Conservation (phyloP, 2,797 vertebrate species). For the Crypturellus tataupa region DNA sequence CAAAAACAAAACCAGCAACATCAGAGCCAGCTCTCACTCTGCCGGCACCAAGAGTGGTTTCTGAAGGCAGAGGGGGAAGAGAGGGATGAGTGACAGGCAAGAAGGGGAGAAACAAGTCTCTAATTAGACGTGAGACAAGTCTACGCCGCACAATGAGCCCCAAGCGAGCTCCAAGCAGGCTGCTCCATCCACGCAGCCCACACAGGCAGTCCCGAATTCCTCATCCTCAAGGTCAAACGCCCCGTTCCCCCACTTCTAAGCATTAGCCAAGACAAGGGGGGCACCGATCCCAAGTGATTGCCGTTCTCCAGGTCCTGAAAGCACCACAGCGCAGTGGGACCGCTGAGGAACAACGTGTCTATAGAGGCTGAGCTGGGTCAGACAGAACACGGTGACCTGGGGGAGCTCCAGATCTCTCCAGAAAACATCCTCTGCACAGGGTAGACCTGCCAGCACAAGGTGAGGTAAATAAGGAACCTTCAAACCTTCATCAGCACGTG, state of each 20-base stretch:
- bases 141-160: slow-evolving; percentile 22
- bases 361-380: not conserved
- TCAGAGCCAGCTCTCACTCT: rapidly evolving
- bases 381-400: no score
- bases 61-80: not conserved
- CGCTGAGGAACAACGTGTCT: rapidly evolving
- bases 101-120: slow-evolving; percentile 2
- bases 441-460: not conserved
- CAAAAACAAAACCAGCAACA: no score
- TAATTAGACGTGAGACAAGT: slow-evolving; percentile 43
- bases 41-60: not conserved
- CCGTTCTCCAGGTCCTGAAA: not conserved
- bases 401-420: not conserved
- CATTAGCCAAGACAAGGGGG: not conserved
- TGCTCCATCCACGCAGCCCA: slow-evolving; percentile 7
- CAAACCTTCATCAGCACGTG: not conserved
- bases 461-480: not conserved
- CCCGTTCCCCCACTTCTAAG: not conserved
- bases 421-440: not conserved
- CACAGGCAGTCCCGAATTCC: not conserved
- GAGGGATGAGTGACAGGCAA: not conserved
- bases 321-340: not conserved
- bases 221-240: not conserved
- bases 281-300: rapidly evolving
- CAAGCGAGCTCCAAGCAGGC: slow-evolving; percentile 17